phyloP scores from a whole-genome alignment of 2,113 vertebrate genomes.

The Rhabdornis inornatus region DNA sequence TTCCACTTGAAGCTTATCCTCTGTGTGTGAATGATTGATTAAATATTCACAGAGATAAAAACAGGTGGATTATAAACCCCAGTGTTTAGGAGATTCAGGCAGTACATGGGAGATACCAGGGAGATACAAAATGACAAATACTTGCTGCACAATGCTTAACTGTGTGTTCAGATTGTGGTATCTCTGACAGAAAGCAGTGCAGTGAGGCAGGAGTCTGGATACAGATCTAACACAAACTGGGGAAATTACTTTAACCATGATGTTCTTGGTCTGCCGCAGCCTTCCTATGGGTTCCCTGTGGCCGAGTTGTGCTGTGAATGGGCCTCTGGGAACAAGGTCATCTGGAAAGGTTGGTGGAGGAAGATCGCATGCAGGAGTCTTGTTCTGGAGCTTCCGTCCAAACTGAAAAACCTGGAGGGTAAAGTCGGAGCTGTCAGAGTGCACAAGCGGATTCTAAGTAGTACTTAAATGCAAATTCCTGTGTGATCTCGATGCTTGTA shows the following conservation, averaged over 20 bases:
- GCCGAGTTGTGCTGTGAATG: background rate
- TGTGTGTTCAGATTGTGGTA: fast-evolving
- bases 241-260: background rate
- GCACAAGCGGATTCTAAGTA: background rate
- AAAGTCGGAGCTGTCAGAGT: background rate
- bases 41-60: background rate
- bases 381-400: background rate
- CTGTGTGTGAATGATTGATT: background rate
- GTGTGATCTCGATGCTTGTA: fast-evolving
- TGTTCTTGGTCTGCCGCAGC: background rate
- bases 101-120: background rate
- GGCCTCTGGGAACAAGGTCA: fast-evolving
- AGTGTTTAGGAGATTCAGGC: background rate
- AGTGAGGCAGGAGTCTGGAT: background rate
- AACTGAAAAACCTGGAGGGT: background rate
- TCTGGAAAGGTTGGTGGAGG: background rate
- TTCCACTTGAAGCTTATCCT: background rate
- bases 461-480: background rate
- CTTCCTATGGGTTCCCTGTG: background rate
- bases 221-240: background rate
- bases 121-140: background rate
- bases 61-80: background rate
- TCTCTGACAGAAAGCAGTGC: background rate
- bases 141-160: background rate
- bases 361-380: fast-evolving